Evolutionary conservation across 2,797 vertebrate species (phyloP).

Genomic region (Gobio occitaniae): DNA sequence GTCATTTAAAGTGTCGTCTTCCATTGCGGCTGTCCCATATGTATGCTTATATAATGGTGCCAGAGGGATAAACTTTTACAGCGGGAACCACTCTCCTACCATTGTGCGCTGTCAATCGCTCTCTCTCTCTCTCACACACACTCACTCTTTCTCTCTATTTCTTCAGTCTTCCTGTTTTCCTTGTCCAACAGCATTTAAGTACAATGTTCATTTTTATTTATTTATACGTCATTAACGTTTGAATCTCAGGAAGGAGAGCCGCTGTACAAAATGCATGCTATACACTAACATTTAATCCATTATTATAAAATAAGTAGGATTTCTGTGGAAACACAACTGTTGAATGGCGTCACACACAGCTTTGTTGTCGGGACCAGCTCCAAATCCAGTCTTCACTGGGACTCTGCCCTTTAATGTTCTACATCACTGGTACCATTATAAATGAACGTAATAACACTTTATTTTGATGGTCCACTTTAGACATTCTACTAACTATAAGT

Average conservation of each 20-base stretch:
- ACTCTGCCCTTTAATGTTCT: background rate
- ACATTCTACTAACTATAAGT: too few species aligned
- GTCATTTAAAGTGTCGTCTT: constrained; percentile 99
- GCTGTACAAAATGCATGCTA: constrained; percentile 51
- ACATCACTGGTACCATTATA: background rate
- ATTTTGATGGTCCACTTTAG: too few species aligned
- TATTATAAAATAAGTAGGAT: constrained; percentile 55
- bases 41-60: constrained; percentile 98
- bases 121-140: constrained; percentile 57
- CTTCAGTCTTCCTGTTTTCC: constrained; percentile 34
- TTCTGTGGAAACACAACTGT: constrained; percentile 30
- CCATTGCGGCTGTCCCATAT: constrained; percentile 99
- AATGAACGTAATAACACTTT: too few species aligned
- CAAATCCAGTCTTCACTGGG: background rate
- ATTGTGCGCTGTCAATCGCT: constrained; percentile 44
- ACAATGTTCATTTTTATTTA: constrained; percentile 49
- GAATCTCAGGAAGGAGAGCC: constrained; percentile 55
- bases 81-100: constrained; percentile 73
- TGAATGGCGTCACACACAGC: constrained; percentile 20
- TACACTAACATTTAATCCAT: constrained; percentile 58
- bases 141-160: constrained; percentile 38
- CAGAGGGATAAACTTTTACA: constrained; percentile 96
- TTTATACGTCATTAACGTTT: constrained; percentile 50
- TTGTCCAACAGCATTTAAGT: constrained; percentile 65
- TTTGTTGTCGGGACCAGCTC: background rate